Evolutionary conservation across 1,140 invertebrate genomes (phyloP).

Genomic region (Andricus grossulariae): DNA sequence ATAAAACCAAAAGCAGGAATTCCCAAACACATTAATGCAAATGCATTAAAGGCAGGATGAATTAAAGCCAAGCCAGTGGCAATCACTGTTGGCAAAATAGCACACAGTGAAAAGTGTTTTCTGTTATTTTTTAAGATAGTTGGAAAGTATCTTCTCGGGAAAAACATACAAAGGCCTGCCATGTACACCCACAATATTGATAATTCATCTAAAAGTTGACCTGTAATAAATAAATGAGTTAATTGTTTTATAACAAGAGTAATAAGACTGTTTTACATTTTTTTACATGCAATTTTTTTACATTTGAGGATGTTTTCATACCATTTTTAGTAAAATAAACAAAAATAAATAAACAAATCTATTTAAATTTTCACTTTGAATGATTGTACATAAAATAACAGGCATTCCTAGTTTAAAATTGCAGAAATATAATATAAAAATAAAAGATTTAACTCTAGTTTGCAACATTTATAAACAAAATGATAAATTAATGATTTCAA

Average conservation of each 20-base stretch:
- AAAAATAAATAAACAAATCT: too few relatives aligned
- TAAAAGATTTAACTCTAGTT: too few relatives aligned
- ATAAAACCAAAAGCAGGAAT: constrained; percentile 82
- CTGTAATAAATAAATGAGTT: constrained; percentile 61
- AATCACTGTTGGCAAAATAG: constrained; percentile 77
- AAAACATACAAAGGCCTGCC: constrained; percentile 84
- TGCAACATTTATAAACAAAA: too few relatives aligned
- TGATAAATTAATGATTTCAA: too few relatives aligned
- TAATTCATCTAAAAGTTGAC: constrained; percentile 87
- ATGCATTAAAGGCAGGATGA: constrained; percentile 86
- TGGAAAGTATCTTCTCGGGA: constrained; percentile 83
- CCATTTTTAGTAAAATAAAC: too few relatives aligned
- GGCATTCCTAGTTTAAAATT: too few relatives aligned
- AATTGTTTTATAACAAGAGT: constrained; percentile 13
- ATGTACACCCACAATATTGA: constrained; percentile 89
- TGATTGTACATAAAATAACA: too few relatives aligned
- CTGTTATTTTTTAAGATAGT: constrained; percentile 80
- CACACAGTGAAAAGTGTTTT: constrained; percentile 77
- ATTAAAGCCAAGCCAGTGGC: constrained; percentile 82
- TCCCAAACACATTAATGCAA: constrained; percentile 85
- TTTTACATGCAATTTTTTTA: neutral
- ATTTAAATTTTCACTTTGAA: too few relatives aligned
- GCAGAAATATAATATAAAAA: too few relatives aligned
- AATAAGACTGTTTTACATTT: constrained; percentile 14
- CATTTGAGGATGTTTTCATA: too few relatives aligned